Percentiles rank a stretch among this genome's conserved stretches.
These are phyloP conservation scores for Adrianichthys oophorus DNA, from an alignment of 2,797 vertebrate genomes.

Conservation along the genomic window DNA sequence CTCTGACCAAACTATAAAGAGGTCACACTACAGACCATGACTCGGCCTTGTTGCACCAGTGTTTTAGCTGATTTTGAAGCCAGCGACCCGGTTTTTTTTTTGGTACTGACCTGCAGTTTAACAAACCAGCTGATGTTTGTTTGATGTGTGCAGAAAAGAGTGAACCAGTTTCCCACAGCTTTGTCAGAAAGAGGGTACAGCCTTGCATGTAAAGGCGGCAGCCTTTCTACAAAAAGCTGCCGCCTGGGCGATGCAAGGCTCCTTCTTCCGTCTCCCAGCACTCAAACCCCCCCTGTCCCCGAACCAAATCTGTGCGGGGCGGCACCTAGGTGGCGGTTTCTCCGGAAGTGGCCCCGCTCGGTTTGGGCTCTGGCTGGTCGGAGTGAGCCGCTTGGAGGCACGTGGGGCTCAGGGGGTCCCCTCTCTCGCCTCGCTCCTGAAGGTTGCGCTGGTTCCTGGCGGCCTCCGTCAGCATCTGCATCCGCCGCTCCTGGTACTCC, in stretches of 20 bases:
- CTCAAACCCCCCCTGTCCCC: slow-evolving; percentile 16
- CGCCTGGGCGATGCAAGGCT: slow-evolving; percentile 50
- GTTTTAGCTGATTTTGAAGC: slow-evolving; percentile 42
- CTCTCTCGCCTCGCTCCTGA: slow-evolving; percentile 78
- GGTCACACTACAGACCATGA: slow-evolving; percentile 37
- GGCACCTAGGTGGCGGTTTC: slow-evolving; percentile 69
- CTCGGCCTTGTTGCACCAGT: slow-evolving; percentile 35
- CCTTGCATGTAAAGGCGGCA: slow-evolving; percentile 43
- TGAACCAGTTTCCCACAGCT: slow-evolving; percentile 71
- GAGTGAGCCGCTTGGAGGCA: slow-evolving; percentile 58
- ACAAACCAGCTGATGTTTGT: slow-evolving; percentile 44
- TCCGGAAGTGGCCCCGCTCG: slow-evolving; percentile 58
- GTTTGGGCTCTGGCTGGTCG: slow-evolving; percentile 63
- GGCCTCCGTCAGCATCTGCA: slow-evolving; percentile 85
- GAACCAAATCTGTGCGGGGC: slow-evolving; percentile 22
- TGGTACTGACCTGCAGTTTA: slow-evolving; percentile 51
- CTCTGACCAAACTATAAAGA: slow-evolving; percentile 48
- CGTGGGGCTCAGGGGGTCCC: slow-evolving; percentile 52
- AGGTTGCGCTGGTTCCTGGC: slow-evolving; percentile 85
- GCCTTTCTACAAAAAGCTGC: slow-evolving; percentile 43
- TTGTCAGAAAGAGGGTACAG: slow-evolving; percentile 41
- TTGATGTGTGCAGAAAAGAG: slow-evolving; percentile 56
- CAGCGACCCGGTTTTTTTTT: slow-evolving; percentile 27
- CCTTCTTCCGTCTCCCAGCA: slow-evolving; percentile 55
- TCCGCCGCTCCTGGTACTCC: slow-evolving; percentile 84